Evolutionary conservation across 2,113 vertebrate species (phyloP).

Genomic region (Tympanuchus pallidicinctus): DNA sequence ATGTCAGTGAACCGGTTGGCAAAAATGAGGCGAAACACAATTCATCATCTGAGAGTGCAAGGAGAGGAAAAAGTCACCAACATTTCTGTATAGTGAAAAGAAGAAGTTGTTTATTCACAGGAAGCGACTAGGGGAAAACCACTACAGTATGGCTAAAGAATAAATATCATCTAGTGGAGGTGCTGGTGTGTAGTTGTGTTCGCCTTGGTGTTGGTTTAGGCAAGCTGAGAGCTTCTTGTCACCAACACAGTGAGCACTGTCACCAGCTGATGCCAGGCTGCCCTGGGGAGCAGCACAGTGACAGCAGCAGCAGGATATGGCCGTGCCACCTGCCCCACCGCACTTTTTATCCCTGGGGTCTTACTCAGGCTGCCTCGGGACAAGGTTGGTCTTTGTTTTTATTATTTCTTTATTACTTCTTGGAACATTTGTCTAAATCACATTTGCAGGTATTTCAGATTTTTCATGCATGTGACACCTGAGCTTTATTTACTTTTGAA

Average conservation of each 20-base stretch:
- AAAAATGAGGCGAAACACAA: background rate
- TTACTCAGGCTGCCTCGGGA: background rate
- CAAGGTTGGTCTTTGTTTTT: background rate
- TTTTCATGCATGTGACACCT: conserved; percentile 64
- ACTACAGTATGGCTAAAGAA: background rate
- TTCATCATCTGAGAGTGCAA: background rate
- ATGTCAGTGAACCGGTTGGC: background rate
- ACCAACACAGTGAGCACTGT: background rate
- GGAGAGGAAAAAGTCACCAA: background rate
- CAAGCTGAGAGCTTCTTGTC: background rate
- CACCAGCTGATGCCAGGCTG: fast-evolving
- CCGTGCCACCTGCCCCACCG: background rate
- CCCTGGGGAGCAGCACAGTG: background rate
- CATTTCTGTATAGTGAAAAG: background rate
- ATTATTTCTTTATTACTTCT: background rate
- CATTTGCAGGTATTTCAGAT: conserved; percentile 58
- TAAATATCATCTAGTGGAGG: background rate
- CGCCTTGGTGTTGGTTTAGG: background rate
- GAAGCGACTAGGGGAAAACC: background rate
- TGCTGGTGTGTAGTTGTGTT: background rate
- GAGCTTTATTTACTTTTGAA: conserved; percentile 73
- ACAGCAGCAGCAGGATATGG: background rate
- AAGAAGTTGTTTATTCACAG: background rate
- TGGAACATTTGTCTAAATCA: conserved; percentile 57
- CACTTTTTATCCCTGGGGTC: background rate